Evolutionary conservation across 2,113 vertebrate species (phyloP), one percentile per base, ranked within the genome.

Genomic region (Cyanistes caeruleus): DNA sequence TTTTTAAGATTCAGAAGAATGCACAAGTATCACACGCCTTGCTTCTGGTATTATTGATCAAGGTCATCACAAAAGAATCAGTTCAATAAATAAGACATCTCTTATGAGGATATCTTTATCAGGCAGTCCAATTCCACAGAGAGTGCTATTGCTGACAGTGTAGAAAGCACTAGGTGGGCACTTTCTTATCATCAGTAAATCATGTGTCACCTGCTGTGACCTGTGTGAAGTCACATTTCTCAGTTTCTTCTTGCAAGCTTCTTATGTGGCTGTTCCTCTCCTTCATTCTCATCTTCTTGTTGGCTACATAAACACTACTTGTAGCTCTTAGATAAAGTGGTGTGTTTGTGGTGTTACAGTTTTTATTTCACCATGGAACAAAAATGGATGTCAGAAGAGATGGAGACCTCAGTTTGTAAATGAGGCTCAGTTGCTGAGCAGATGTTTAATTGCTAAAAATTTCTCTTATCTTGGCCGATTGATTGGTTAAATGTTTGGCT

Each of bases 11-110:
- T 90, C 69, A 89, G 85, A 77, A 64, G 59, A 72, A 51, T 13
- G 10, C 5, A 2, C 17, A 35, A 53, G 77, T 72, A 60, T 58
- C 10, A 1, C 41, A 28, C 0, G 2, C 22, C 65, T 90, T 74
- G 33, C 75, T 90, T 73, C 59, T 93, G 55, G 13, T 94, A 7
- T 41, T 94, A 84, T 68, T 84, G 83, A 95, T 92, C 88, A 92
- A 93, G 90, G 79, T 94, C 88, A 86, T 93, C 73, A 81, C 37
- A 19, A 33, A 94, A 53, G 8, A 89, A 87, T 93, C 91, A 90
- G 53, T 75, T 94, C 58, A 84, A 88, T 84, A 95, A 95, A 82
- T 84, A 79, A 67, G 69, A 75, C 58, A 81, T 87, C 80, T 92
- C 16, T 89, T 90, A 64, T 72, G 88, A 90, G 53, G 62, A 53